Percentiles rank a stretch among this genome's conserved stretches.
Conservation (phyloP, 2,797 vertebrate species). For the Parauchenoglanis ngamensis region DNA sequence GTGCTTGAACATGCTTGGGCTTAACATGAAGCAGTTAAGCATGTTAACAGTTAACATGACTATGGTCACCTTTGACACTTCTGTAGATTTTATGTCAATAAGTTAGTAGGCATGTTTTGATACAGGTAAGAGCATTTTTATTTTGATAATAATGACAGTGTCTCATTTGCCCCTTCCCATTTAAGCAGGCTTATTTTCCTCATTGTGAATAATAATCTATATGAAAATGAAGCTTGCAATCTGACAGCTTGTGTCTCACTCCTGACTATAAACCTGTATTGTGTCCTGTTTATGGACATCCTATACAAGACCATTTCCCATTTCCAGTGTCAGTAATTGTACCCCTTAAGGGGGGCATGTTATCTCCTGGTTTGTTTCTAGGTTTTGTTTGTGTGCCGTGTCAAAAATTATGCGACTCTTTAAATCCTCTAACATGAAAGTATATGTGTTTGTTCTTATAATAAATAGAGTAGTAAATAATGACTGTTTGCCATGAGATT, state of each 20-base stretch:
- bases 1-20: background rate
- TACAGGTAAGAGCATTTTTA: background rate
- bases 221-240: background rate
- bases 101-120: background rate
- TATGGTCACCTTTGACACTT: background rate
- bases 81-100: background rate
- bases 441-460: background rate
- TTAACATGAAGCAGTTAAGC: too few species aligned
- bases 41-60: background rate
- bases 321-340: background rate
- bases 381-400: background rate
- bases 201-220: background rate
- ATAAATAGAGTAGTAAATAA: background rate
- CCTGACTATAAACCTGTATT: background rate
- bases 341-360: slow-evolving; percentile 12
- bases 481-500: background rate
- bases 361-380: slow-evolving; percentile 8
- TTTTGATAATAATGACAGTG: background rate
- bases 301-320: background rate
- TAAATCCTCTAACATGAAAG: background rate
- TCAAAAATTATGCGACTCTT: background rate
- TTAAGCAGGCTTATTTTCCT: background rate
- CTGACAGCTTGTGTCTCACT: background rate
- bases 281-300: background rate
- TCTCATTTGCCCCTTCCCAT: background rate